Evolutionary conservation across 2,113 vertebrate species (phyloP).

Genomic region (Shinisaurus crocodilurus): DNA sequence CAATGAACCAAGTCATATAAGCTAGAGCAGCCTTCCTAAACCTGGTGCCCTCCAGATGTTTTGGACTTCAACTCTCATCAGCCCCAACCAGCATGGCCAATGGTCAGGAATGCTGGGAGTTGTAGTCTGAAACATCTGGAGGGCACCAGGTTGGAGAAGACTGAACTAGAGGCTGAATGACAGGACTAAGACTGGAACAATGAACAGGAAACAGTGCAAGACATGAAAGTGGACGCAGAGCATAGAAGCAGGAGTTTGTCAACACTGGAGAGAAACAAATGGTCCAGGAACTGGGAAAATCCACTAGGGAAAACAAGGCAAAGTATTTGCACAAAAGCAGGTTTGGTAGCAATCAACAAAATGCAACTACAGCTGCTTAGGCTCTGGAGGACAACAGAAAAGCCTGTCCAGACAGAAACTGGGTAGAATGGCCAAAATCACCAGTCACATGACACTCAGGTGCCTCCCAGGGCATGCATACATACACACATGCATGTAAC

Average conservation of each 20-base stretch:
- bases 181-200: neutral
- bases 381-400: neutral
- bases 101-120: too few relatives aligned
- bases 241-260: neutral
- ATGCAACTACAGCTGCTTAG: neutral
- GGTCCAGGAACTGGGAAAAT: rapidly evolving
- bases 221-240: neutral
- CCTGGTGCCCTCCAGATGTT: too few relatives aligned
- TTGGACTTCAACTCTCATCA: too few relatives aligned
- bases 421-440: neutral
- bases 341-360: neutral
- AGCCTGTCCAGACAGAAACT: neutral
- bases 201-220: neutral
- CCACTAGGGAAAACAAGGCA: neutral
- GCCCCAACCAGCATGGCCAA: too few relatives aligned
- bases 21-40: too few relatives aligned
- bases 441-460: neutral
- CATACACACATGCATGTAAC: neutral
- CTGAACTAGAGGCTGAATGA: neutral
- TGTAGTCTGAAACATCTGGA: too few relatives aligned
- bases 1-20: neutral
- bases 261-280: neutral
- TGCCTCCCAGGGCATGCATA: neutral
- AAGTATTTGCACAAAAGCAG: neutral
- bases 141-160: too few relatives aligned